A percentile compares a stretch with the other conserved stretches of the same genome.
Conservation (phyloP, 1,140 invertebrate species). For the Drosophila mayri region DNA sequence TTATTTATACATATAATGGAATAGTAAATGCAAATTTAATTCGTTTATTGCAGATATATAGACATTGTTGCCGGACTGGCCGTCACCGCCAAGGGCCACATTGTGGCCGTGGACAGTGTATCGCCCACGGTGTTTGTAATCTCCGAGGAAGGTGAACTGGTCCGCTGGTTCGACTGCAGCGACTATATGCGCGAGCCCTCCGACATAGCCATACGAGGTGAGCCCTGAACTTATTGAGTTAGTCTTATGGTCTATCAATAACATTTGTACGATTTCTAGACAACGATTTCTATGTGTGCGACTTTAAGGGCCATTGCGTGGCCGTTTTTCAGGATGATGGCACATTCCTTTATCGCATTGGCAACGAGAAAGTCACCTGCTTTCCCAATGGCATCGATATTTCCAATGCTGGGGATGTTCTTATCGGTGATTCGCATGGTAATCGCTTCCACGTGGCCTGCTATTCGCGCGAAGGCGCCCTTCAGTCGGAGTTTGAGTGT, state of each 20-base stretch:
- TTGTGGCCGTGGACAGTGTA: conserved; percentile 98
- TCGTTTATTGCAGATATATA: conserved; percentile 90
- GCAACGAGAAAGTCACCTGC: conserved; percentile 97
- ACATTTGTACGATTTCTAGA: conserved; percentile 85
- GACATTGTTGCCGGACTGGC: conserved; percentile 98
- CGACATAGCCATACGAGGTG: conserved; percentile 97
- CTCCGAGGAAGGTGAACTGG: conserved; percentile 94
- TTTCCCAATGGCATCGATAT: conserved; percentile 99
- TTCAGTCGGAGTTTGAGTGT: conserved; percentile 97
- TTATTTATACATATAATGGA: neutral
- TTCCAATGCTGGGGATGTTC: conserved; percentile 97
- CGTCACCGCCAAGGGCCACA: conserved; percentile 94
- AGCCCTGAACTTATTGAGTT: conserved; percentile 37
- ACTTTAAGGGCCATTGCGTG: conserved; percentile 99
- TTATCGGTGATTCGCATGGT: conserved; percentile 98
- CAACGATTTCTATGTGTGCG: conserved; percentile 98
- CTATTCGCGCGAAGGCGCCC: conserved; percentile 93
- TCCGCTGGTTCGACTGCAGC: conserved; percentile 98
- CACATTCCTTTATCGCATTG: conserved; percentile 95
- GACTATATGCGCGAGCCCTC: conserved; percentile 98
- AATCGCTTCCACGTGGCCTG: conserved; percentile 98
- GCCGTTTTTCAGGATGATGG: conserved; percentile 97
- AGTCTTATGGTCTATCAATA: too few relatives aligned
- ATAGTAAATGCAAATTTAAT: neutral
- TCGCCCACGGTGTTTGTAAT: conserved; percentile 98